Evolutionary conservation across 2,888 invertebrate genomes (phyloP).

Genomic region (Agrotis segetum): DNA sequence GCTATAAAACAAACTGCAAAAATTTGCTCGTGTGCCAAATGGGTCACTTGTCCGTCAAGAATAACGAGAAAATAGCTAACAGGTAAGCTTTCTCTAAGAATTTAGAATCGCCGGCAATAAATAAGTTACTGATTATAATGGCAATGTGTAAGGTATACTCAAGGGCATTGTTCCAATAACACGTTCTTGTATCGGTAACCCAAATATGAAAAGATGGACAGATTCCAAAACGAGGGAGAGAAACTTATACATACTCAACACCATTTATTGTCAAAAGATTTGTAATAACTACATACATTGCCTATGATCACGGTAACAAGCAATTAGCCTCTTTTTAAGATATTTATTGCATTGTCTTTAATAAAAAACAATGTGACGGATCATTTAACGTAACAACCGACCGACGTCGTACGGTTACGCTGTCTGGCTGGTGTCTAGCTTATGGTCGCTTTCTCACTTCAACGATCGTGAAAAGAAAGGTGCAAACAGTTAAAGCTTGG

Average conservation of each 20-base stretch:
- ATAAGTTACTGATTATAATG: constrained; percentile 48
- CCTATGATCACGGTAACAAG: constrained; percentile 20
- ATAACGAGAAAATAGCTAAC: constrained; percentile 73
- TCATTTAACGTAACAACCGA: constrained; percentile 63
- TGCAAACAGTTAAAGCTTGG: constrained; percentile 54
- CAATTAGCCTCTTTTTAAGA: constrained; percentile 39
- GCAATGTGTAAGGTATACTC: constrained; percentile 33
- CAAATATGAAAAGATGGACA: background rate
- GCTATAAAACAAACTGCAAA: constrained; percentile 69
- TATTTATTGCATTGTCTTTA: constrained; percentile 42
- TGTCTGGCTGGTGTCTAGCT: constrained; percentile 70
- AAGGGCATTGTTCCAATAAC: constrained; percentile 39
- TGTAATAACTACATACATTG: constrained; percentile 15
- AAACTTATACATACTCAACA: background rate
- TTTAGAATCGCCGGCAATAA: constrained; percentile 60
- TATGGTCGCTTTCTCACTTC: constrained; percentile 59
- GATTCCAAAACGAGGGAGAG: background rate
- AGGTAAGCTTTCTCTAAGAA: constrained; percentile 69
- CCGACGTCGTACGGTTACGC: constrained; percentile 60
- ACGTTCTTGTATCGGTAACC: constrained; percentile 6
- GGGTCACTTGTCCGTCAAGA: constrained; percentile 83
- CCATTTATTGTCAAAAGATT: constrained; percentile 5
- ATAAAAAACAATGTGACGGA: constrained; percentile 53
- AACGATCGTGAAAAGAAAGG: constrained; percentile 61
- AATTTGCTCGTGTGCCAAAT: constrained; percentile 82